These are phyloP conservation scores for Origma solitaria DNA, from an alignment of 2,113 vertebrate genomes.

Conservation along the genomic window DNA sequence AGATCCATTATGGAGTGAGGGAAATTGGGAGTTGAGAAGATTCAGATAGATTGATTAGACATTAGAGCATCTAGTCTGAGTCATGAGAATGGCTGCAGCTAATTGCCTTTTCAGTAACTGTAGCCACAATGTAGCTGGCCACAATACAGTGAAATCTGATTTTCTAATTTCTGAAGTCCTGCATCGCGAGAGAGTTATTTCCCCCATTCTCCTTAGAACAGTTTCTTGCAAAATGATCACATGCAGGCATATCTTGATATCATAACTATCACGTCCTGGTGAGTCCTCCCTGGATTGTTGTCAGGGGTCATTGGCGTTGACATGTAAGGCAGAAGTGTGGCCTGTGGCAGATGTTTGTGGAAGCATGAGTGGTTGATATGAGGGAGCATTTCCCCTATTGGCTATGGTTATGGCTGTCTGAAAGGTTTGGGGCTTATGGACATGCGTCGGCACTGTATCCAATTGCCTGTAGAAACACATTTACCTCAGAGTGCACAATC, in stretches of 20 bases:
- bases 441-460: background rate
- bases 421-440: background rate
- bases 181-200: background rate
- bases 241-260: background rate
- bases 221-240: background rate
- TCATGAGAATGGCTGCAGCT: background rate
- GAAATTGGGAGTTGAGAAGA: background rate
- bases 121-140: background rate
- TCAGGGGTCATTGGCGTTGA: accelerated
- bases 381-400: background rate
- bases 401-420: background rate
- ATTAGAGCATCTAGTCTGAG: background rate
- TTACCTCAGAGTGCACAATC: background rate
- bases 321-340: background rate
- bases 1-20: background rate
- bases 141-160: background rate
- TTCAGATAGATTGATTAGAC: background rate
- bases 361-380: background rate
- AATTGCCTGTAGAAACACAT: background rate
- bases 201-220: background rate
- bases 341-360: background rate
- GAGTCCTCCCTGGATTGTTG: background rate
- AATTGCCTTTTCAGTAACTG: background rate
- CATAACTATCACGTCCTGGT: background rate
- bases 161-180: background rate